These are phyloP conservation scores for Euwallacea fornicatus DNA, from an alignment of 1,140 invertebrate species.

Conservation along the genomic window DNA sequence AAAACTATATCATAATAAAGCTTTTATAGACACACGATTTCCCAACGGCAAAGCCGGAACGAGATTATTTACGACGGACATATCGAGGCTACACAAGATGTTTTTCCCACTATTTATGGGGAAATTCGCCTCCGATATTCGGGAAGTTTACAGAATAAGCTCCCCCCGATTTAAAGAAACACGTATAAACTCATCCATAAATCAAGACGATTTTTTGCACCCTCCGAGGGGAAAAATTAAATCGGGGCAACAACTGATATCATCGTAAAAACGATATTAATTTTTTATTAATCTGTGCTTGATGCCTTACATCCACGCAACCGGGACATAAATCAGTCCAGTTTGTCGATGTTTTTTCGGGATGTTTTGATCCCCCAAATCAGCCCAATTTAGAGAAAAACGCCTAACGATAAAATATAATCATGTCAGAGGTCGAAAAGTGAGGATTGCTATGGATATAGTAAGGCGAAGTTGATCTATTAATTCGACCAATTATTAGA, in stretches of 20 bases:
- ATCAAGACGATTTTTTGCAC: constrained; percentile 23
- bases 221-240: constrained; percentile 26
- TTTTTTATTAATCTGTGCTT: constrained; percentile 32
- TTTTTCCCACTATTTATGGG: constrained; percentile 21
- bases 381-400: too few relatives aligned
- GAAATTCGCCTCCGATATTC: constrained; percentile 16
- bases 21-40: neutral
- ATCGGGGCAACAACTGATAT: constrained; percentile 29
- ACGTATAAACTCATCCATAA: constrained; percentile 22
- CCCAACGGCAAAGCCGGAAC: neutral
- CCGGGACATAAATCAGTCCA: constrained; percentile 26
- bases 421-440: too few relatives aligned
- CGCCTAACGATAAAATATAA: too few relatives aligned
- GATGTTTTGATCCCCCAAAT: too few relatives aligned
- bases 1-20: too few relatives aligned
- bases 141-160: constrained; percentile 26
- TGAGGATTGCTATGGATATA: too few relatives aligned
- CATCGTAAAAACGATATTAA: constrained; percentile 33
- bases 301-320: constrained; percentile 1
- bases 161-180: constrained; percentile 21
- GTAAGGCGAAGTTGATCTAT: too few relatives aligned
- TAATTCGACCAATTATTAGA: too few relatives aligned
- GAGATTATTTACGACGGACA: constrained; percentile 21
- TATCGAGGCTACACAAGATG: constrained; percentile 24
- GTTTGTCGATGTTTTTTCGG: neutral